Percentiles rank a stretch among this genome's conserved stretches.
These are phyloP conservation scores for Cyrtorhinus lividipennis DNA, from an alignment of 1,140 invertebrate species.

Conservation along the genomic window DNA sequence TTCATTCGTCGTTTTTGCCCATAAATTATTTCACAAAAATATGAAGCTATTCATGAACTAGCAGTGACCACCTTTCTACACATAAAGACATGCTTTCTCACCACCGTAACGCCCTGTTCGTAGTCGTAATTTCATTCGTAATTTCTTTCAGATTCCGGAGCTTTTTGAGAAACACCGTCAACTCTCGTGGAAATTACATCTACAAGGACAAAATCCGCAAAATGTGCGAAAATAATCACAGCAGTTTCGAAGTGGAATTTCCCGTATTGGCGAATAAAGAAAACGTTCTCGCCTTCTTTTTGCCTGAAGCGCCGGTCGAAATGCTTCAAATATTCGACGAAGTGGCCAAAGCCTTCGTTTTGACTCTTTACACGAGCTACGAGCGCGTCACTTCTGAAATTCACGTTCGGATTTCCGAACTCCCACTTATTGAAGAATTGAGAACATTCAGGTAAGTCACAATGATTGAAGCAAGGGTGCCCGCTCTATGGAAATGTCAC, in stretches of 20 bases:
- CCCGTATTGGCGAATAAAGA: constrained; percentile 75
- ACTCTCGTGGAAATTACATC: constrained; percentile 55
- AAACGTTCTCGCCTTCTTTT: constrained; percentile 87
- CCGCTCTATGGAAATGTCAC: too few species aligned
- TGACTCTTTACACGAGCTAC: constrained; percentile 92
- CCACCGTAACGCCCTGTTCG: too few species aligned
- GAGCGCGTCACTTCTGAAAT: constrained; percentile 85
- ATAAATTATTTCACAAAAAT: too few species aligned
- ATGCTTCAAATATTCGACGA: constrained; percentile 93
- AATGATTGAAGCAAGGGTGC: too few species aligned
- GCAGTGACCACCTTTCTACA: too few species aligned
- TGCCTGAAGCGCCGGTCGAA: constrained; percentile 93
- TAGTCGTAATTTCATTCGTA: too few species aligned
- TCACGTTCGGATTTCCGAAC: constrained; percentile 84
- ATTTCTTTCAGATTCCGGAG: constrained; percentile 81
- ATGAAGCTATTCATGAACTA: too few species aligned
- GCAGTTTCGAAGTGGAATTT: constrained; percentile 90
- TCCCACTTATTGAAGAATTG: constrained; percentile 92
- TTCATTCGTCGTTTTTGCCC: too few species aligned
- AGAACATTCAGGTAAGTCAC: constrained; percentile 72
- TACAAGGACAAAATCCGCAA: constrained; percentile 85
- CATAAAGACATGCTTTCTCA: too few species aligned
- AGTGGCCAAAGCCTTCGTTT: constrained; percentile 81
- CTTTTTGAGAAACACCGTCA: constrained; percentile 80
- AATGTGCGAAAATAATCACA: constrained; percentile 86